Evolutionary conservation across 1,140 invertebrate species (phyloP), one percentile per base, ranked within the genome.

Genomic region (Eumeta japonica): DNA sequence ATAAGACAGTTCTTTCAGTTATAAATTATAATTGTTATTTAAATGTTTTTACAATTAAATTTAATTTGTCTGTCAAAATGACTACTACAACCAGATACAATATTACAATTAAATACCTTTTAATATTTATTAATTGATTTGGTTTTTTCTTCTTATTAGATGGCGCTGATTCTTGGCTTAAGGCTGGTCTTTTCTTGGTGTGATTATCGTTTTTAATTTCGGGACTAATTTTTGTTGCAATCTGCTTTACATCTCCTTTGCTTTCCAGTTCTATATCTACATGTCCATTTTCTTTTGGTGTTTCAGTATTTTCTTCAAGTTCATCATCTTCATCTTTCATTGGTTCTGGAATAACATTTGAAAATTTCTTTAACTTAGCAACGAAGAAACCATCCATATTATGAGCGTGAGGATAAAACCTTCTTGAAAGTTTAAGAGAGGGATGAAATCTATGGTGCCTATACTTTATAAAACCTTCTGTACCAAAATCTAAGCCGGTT

Each of bases 361-460:
- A 93, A 62, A 96, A 89, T 59, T 98, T 99, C 73, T 96, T 94
- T 0, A 99, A 66, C 79, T 99, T 99, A 3, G 94, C 94, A 10
- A 99, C 94, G 81, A 94, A 99, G 66, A 99, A 99, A 17, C 97
- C 97, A 79, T 99, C 97, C 87, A 99, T 93, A 68, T 99, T 99
- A 62, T 98, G 94, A 10, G 88, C 87, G 66, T 99, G 97, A 2
- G 97, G 97, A 77, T 98, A 99, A 77, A 94, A 97, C 42, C 96
- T 78, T 73, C 84, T 84, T 0, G 92, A 90, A 13, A 94, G 68
- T 63, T 94, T 94, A 62, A 99, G 64, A 3, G 89, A 88, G 1
- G 92, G 92, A 79, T 98, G 92, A 78, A 96, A 99, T 48, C 95
- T 89, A 57, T 84, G 75, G 49, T 92, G 84, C 42, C 87, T 82